These are phyloP conservation scores for Eurosta solidaginis DNA, from an alignment of 1,140 invertebrate species.

Conservation along the genomic window DNA sequence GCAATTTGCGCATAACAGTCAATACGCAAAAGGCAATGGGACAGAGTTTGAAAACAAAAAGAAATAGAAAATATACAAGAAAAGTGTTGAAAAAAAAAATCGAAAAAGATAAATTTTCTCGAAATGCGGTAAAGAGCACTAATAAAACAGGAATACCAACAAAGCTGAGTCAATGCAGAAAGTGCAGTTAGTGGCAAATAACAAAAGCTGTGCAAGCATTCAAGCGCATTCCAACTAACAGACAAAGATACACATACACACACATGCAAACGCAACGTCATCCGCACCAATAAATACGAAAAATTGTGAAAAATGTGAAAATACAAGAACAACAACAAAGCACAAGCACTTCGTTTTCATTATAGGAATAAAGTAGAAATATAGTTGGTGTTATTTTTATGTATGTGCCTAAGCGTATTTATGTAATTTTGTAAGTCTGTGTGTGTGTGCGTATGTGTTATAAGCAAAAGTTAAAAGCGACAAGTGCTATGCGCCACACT, in stretches of 20 bases:
- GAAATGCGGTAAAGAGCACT: neutral
- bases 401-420: too few relatives aligned
- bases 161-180: neutral
- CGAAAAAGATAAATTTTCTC: neutral
- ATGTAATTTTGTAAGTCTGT: too few relatives aligned
- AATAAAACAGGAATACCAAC: too few relatives aligned
- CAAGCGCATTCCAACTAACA: neutral
- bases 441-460: too few relatives aligned
- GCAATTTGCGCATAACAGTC: conserved; percentile 18
- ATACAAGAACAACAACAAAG: neutral
- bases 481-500: neutral
- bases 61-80: neutral
- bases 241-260: neutral
- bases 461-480: neutral
- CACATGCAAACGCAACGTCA: neutral
- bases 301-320: neutral
- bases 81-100: neutral
- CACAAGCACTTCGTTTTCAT: too few relatives aligned
- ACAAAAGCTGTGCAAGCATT: conserved; percentile 12
- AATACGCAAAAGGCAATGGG: conserved; percentile 10
- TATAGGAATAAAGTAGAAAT: too few relatives aligned
- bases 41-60: neutral
- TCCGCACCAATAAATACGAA: neutral
- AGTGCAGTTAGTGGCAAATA: conserved; percentile 12
- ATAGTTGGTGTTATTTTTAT: too few relatives aligned